Evolutionary conservation across 2,888 invertebrate species (phyloP).

Genomic region (Dendrolimus pini): DNA sequence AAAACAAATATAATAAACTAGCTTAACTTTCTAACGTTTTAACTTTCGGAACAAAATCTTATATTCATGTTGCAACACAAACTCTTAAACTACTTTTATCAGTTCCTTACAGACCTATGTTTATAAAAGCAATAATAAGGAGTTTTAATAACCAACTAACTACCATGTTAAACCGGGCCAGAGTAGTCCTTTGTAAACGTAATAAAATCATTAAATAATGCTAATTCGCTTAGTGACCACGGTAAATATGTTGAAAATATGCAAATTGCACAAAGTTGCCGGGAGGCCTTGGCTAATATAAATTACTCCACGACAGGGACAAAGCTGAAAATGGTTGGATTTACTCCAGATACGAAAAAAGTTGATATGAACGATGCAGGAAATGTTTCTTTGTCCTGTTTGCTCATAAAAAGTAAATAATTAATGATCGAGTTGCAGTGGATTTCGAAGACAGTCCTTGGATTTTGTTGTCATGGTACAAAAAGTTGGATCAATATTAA

Average conservation of each 20-base stretch:
- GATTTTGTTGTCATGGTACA: not conserved
- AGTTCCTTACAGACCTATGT: not conserved
- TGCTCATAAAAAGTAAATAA: not conserved
- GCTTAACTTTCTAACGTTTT: too few relatives aligned
- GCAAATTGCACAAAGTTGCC: conserved; percentile 47
- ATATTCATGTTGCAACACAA: too few relatives aligned
- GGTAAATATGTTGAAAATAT: conserved; percentile 62
- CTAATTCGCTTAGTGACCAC: conserved; percentile 54
- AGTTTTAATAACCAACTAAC: not conserved
- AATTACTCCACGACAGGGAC: conserved; percentile 25
- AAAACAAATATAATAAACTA: too few relatives aligned
- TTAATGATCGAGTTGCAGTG: not conserved
- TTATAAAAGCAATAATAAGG: conserved; percentile 3
- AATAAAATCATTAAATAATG: conserved; percentile 58
- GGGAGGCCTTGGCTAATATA: conserved; percentile 48
- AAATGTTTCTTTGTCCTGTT: not conserved
- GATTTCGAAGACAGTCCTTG: not conserved
- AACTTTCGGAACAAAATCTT: too few relatives aligned
- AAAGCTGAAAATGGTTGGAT: not conserved
- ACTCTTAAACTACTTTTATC: not conserved
- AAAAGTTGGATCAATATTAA: not conserved
- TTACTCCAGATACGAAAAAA: too few relatives aligned
- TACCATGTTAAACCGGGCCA: not conserved
- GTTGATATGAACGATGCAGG: too few relatives aligned
- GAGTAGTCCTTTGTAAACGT: conserved; percentile 42